phyloP scores from a whole-genome alignment of 2,113 vertebrate genomes.

The Steatornis caripensis region DNA sequence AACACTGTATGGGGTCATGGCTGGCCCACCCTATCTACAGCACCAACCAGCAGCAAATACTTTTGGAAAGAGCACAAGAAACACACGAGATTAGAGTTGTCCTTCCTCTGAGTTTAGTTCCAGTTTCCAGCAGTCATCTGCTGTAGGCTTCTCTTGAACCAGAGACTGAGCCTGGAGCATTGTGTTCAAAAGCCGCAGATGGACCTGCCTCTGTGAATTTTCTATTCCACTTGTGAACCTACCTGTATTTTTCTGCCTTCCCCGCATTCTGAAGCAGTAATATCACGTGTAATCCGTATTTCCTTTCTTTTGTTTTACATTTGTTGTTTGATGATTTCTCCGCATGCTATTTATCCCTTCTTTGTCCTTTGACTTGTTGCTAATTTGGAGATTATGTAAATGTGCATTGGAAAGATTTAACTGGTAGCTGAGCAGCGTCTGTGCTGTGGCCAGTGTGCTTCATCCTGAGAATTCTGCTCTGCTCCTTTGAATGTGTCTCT shows the following conservation, averaged over 20 bases:
- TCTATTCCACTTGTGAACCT: neutral
- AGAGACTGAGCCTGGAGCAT: neutral
- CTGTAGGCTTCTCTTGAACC: neutral
- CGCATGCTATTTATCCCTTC: neutral
- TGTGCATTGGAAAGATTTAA: neutral
- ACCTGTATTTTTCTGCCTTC: neutral
- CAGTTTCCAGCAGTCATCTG: neutral
- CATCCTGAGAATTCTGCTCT: neutral
- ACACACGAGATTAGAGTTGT: neutral
- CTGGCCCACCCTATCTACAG: neutral
- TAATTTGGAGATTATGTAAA: neutral
- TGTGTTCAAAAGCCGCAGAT: neutral
- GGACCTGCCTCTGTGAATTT: neutral
- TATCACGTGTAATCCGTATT: fast-evolving
- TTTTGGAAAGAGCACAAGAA: neutral
- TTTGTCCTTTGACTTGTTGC: neutral
- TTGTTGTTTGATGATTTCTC: neutral
- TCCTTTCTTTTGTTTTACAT: neutral
- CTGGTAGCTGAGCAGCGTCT: neutral
- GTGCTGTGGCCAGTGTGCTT: neutral
- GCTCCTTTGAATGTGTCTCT: neutral
- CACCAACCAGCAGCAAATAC: neutral
- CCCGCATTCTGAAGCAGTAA: neutral
- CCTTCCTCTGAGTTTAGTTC: neutral
- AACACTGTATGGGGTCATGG: neutral